These are phyloP conservation scores for Epistrophe eligans DNA, from an alignment of 2,888 invertebrate species.

Conservation along the genomic window DNA sequence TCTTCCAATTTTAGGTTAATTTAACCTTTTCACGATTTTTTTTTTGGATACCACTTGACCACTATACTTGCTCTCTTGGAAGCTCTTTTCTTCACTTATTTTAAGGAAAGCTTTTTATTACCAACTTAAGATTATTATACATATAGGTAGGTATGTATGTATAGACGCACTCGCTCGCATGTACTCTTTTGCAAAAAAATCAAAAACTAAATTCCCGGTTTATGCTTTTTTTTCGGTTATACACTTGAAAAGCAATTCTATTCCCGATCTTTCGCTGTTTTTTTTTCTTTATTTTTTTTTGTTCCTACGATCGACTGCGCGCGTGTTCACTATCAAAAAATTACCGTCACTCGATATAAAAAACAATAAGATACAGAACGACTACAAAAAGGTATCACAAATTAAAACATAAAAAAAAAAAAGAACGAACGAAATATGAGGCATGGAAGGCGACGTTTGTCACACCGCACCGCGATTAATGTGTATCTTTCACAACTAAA, in stretches of 20 bases:
- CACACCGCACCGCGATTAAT: slow-evolving; percentile 62
- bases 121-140: background rate
- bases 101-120: slow-evolving; percentile 33
- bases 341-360: slow-evolving; percentile 32
- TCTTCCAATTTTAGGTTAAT: slow-evolving; percentile 6
- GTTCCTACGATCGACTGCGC: slow-evolving; percentile 15
- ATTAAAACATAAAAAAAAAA: slow-evolving; percentile 15
- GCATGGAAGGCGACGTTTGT: slow-evolving; percentile 52
- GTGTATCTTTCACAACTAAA: slow-evolving; percentile 72
- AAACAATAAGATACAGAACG: slow-evolving; percentile 12
- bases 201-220: slow-evolving; percentile 22
- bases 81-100: slow-evolving; percentile 25
- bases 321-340: slow-evolving; percentile 40
- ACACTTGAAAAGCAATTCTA: slow-evolving; percentile 1
- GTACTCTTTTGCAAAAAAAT: slow-evolving; percentile 21
- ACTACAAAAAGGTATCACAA: slow-evolving; percentile 23
- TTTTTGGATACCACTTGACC: slow-evolving; percentile 7
- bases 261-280: slow-evolving; percentile 19
- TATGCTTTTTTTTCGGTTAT: slow-evolving; percentile 2
- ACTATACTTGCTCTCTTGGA: background rate
- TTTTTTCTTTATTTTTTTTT: background rate
- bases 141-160: background rate
- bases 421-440: slow-evolving; percentile 7
- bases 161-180: background rate
- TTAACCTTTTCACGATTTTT: slow-evolving; percentile 12